A percentile compares a stretch with the other conserved stretches of the same genome.
These are phyloP conservation scores for Felis catus DNA, from an alignment of 2,113 vertebrate species.

Conservation along the genomic window DNA sequence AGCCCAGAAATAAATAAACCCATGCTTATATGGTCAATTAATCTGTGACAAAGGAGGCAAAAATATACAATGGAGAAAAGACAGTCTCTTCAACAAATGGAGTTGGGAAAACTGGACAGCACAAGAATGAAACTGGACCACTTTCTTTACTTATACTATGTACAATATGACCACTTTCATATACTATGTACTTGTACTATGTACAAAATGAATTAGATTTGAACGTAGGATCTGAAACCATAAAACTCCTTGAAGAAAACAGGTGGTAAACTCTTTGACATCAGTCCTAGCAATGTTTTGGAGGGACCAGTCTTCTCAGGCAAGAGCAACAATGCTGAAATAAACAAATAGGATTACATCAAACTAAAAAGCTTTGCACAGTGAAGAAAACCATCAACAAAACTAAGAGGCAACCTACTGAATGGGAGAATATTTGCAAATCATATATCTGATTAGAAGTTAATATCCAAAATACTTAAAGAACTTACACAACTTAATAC, in stretches of 20 bases:
- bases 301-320: neutral
- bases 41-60: neutral
- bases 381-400: neutral
- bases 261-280: neutral
- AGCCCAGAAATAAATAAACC: neutral
- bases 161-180: neutral
- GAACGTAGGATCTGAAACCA: neutral
- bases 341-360: neutral
- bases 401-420: neutral
- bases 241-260: neutral
- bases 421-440: neutral
- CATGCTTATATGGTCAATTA: neutral
- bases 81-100: neutral
- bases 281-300: neutral
- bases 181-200: neutral
- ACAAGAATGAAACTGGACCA: neutral
- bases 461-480: neutral
- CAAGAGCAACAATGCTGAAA: neutral
- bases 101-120: neutral
- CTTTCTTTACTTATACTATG: neutral
- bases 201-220: neutral
- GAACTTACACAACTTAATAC: neutral
- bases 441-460: neutral
- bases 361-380: neutral
- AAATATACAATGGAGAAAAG: neutral